Evolutionary conservation across 23 tunicate species (phyloP).

Genomic region (Trididemnum nubilum): DNA sequence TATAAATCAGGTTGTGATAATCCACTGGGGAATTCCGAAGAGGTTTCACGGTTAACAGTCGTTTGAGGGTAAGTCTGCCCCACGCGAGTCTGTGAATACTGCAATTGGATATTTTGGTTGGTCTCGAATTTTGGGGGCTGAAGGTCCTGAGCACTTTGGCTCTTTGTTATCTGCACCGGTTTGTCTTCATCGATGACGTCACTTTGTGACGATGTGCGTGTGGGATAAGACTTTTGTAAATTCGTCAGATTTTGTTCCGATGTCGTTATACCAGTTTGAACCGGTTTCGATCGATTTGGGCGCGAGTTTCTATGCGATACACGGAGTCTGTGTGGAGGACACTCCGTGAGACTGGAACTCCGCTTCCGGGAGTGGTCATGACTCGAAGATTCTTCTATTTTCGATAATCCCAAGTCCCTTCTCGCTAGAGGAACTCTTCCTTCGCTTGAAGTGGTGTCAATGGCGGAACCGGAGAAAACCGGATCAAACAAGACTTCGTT

Average conservation of each 20-base stretch:
- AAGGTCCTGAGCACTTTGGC: constrained; percentile 42
- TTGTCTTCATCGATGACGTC: neutral
- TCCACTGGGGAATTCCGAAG: neutral
- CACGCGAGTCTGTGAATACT: neutral
- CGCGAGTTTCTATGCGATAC: neutral
- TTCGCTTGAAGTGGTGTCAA: too few species aligned
- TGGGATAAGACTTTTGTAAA: neutral
- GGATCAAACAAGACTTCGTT: too few species aligned
- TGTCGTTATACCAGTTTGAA: neutral
- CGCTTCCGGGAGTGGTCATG: constrained; percentile 46
- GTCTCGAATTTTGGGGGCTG: constrained; percentile 62
- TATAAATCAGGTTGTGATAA: neutral
- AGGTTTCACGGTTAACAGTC: neutral
- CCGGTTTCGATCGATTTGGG: neutral
- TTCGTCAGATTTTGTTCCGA: neutral
- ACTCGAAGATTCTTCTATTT: constrained; percentile 26
- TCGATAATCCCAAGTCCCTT: constrained; percentile 10
- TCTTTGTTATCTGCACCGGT: constrained; percentile 17
- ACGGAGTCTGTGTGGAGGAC: neutral
- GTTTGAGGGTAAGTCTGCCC: neutral
- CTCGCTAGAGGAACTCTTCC: too few species aligned
- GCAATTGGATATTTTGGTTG: constrained; percentile 43
- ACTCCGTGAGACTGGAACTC: constrained; percentile 72
- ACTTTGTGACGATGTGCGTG: neutral
- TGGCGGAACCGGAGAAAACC: too few species aligned